Conservation (phyloP, 1,140 invertebrate species). For the Drosophila prosaltans region DNA sequence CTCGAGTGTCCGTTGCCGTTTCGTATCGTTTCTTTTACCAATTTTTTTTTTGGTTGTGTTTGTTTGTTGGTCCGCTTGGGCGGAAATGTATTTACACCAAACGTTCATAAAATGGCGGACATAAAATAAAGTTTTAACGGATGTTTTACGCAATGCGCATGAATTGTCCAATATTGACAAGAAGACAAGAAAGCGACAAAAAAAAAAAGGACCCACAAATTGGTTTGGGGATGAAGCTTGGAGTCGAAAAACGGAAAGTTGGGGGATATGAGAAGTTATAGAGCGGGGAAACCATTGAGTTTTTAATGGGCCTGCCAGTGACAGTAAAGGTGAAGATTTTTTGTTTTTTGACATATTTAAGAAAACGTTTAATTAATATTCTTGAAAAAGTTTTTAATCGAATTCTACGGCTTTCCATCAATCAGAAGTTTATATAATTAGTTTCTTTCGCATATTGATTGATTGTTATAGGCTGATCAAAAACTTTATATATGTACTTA, state of each 20-base stretch:
- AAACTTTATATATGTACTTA: too few species aligned
- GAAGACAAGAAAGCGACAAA: constrained; percentile 57
- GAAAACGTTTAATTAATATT: constrained; percentile 1
- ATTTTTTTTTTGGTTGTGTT: not conserved
- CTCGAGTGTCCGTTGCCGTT: constrained; percentile 13
- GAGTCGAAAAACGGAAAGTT: not conserved
- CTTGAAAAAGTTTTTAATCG: not conserved
- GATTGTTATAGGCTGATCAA: too few species aligned
- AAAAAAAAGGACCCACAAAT: constrained; percentile 33
- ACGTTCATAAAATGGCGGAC: constrained; percentile 78
- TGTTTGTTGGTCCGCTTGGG: constrained; percentile 42
- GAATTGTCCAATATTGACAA: constrained; percentile 81
- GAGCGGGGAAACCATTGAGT: constrained; percentile 54
- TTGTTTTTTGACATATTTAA: not conserved
- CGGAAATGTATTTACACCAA: constrained; percentile 81
- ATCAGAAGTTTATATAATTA: too few species aligned
- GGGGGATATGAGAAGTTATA: not conserved
- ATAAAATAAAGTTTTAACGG: constrained; percentile 81
- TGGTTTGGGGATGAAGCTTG: constrained; percentile 37
- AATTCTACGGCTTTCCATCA: too few species aligned
- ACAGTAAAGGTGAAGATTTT: constrained; percentile 5
- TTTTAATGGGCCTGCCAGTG: constrained; percentile 66
- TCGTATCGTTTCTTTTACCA: constrained; percentile 4
- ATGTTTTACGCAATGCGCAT: constrained; percentile 79
- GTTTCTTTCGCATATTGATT: too few species aligned